A percentile compares a stretch with the other conserved stretches of the same genome.
These are phyloP conservation scores for Oscheius sp. DNA, from an alignment of 1,140 invertebrate genomes.

Conservation along the genomic window DNA sequence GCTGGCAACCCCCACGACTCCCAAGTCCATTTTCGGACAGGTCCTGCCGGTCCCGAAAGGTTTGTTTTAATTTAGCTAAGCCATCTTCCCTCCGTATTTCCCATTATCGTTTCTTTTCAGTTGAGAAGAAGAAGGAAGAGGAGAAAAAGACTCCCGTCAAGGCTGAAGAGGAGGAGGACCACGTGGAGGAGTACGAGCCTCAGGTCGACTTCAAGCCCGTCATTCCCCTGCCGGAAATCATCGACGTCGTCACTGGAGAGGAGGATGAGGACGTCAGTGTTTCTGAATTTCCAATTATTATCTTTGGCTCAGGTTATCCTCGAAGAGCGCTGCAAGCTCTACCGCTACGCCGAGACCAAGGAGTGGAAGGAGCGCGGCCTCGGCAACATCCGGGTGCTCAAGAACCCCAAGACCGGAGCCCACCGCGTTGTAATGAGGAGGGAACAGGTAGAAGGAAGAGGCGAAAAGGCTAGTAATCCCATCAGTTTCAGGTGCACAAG, in stretches of 20 bases:
- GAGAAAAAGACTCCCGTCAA: neutral
- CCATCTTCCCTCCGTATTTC: neutral
- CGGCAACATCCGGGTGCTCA: constrained; percentile 62
- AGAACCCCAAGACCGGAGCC: constrained; percentile 1
- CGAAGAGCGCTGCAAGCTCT: constrained; percentile 47
- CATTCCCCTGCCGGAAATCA: constrained; percentile 62
- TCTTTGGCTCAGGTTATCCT: constrained; percentile 42
- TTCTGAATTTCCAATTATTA: no score
- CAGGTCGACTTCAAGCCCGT: constrained; percentile 64
- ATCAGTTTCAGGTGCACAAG: constrained; percentile 22
- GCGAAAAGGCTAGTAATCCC: neutral
- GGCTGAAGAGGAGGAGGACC: constrained; percentile 4
- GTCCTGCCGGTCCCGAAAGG: no score
- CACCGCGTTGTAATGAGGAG: constrained; percentile 28
- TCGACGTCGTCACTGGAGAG: constrained; percentile 56
- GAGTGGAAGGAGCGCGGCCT: constrained; percentile 66
- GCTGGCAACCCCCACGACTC: neutral
- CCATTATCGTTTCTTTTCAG: neutral
- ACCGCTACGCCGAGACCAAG: constrained; percentile 49
- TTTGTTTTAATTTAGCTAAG: no score
- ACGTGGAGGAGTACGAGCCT: constrained; percentile 61
- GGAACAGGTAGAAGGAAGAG: constrained; percentile 19
- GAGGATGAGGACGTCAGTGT: constrained; percentile 42
- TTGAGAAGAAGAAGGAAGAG: no score
- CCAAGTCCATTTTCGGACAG: neutral